Percentiles rank a stretch among this genome's conserved stretches.
phyloP scores from a whole-genome alignment of 2,888 invertebrate species.

The Lepidocyrtoides sp. region DNA sequence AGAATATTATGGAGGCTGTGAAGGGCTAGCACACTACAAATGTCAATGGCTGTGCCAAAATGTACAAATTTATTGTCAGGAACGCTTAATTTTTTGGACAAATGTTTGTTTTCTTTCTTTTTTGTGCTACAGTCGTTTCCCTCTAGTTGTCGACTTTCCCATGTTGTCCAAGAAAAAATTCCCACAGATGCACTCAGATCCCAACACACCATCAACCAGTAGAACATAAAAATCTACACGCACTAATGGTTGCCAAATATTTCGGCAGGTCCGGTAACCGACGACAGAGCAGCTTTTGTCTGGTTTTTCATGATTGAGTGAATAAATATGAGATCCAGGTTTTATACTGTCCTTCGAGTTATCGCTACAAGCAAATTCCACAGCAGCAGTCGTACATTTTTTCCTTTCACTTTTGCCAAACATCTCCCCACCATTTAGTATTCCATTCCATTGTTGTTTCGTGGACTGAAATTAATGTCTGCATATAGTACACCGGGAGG shows the following conservation, averaged over 20 bases:
- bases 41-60: constrained; percentile 41
- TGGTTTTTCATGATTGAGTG: background rate
- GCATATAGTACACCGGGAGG: background rate
- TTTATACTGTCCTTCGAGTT: background rate
- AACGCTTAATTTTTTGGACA: background rate
- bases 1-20: background rate
- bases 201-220: background rate
- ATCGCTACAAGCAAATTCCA: background rate
- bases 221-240: background rate
- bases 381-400: too few species aligned
- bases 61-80: constrained; percentile 4
- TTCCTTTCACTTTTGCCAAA: background rate
- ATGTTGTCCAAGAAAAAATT: background rate
- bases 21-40: background rate
- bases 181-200: background rate
- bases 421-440: background rate
- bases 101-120: background rate
- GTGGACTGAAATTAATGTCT: background rate
- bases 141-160: background rate
- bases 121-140: background rate
- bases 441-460: background rate
- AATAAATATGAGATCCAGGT: background rate
- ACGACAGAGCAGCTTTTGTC: background rate
- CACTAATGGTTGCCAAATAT: constrained; percentile 1
- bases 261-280: background rate